A percentile compares a stretch with the other conserved stretches of the same genome.
Evolutionary conservation across 1,140 invertebrate species (phyloP).

Genomic region (Apis laboriosa): DNA sequence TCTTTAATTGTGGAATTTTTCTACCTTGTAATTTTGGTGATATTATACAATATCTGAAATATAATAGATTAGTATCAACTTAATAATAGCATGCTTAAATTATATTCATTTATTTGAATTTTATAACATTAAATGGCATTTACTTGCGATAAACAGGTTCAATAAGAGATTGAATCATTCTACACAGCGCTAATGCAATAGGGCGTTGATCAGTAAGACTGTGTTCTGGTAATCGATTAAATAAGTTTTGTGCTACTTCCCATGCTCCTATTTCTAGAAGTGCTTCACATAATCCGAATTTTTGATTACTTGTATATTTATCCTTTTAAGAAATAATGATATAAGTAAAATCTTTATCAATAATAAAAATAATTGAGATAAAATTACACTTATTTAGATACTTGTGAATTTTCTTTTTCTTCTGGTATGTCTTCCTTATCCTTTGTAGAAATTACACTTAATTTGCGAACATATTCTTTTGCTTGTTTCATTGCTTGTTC

Average conservation of each 20-base stretch:
- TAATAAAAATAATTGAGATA: slow-evolving; percentile 58
- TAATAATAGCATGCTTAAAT: not conserved
- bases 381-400: slow-evolving; percentile 59
- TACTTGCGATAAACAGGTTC: slow-evolving; percentile 94
- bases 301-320: slow-evolving; percentile 93
- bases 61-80: slow-evolving; percentile 13
- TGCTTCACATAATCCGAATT: slow-evolving; percentile 95
- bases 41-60: slow-evolving; percentile 86
- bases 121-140: slow-evolving; percentile 11
- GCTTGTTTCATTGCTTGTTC: slow-evolving; percentile 92
- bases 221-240: slow-evolving; percentile 91
- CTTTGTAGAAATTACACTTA: slow-evolving; percentile 93
- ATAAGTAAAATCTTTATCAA: slow-evolving; percentile 2
- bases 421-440: slow-evolving; percentile 89
- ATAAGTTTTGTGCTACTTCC: slow-evolving; percentile 90
- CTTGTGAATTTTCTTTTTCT: slow-evolving; percentile 86
- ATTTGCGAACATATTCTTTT: slow-evolving; percentile 92
- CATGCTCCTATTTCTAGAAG: slow-evolving; percentile 94
- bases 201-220: slow-evolving; percentile 89
- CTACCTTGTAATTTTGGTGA: slow-evolving; percentile 86
- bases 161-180: slow-evolving; percentile 91
- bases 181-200: slow-evolving; percentile 90
- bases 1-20: slow-evolving; percentile 82
- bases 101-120: not conserved
- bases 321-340: slow-evolving; percentile 70